These are phyloP conservation scores for Zhuqinia jingwanae DNA, from an alignment of 2,888 invertebrate genomes.

Conservation along the genomic window DNA sequence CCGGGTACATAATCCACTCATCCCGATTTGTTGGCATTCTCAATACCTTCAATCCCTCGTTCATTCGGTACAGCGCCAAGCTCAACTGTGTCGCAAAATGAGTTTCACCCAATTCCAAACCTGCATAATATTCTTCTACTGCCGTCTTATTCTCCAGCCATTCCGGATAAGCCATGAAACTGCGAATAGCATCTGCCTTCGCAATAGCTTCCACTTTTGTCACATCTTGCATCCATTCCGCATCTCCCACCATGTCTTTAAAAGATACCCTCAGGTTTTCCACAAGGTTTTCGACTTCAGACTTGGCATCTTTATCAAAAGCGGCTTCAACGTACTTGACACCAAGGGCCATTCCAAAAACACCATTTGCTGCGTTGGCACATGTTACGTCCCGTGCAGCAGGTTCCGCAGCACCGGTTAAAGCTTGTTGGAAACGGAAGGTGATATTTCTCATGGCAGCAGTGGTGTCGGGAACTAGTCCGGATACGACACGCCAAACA, in stretches of 20 bases:
- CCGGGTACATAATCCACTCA: slow-evolving; percentile 81
- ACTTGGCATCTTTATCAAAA: slow-evolving; percentile 75
- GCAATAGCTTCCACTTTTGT: slow-evolving; percentile 86
- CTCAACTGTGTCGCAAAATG: slow-evolving; percentile 30
- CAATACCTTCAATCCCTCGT: slow-evolving; percentile 58
- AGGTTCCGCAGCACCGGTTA: slow-evolving; percentile 75
- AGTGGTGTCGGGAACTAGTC: slow-evolving; percentile 73
- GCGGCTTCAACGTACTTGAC: slow-evolving; percentile 76
- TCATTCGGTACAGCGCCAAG: slow-evolving; percentile 61
- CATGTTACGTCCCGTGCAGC: slow-evolving; percentile 71
- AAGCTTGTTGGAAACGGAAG: slow-evolving; percentile 77
- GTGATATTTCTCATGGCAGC: slow-evolving; percentile 76
- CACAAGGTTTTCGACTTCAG: slow-evolving; percentile 87
- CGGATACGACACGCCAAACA: slow-evolving; percentile 74
- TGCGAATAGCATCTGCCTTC: slow-evolving; percentile 84
- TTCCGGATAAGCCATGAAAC: slow-evolving; percentile 87
- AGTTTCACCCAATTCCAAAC: slow-evolving; percentile 78
- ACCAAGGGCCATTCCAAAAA: slow-evolving; percentile 77
- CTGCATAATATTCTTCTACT: slow-evolving; percentile 87
- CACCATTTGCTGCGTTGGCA: slow-evolving; percentile 68
- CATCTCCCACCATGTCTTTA: slow-evolving; percentile 85
- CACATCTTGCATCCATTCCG: slow-evolving; percentile 90
- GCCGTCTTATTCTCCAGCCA: slow-evolving; percentile 86
- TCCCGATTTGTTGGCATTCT: slow-evolving; percentile 68
- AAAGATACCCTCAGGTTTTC: slow-evolving; percentile 88